Percentiles rank a stretch among this genome's conserved stretches.
phyloP scores from a whole-genome alignment of 2,113 vertebrate genomes.

The Theristicus caerulescens region DNA sequence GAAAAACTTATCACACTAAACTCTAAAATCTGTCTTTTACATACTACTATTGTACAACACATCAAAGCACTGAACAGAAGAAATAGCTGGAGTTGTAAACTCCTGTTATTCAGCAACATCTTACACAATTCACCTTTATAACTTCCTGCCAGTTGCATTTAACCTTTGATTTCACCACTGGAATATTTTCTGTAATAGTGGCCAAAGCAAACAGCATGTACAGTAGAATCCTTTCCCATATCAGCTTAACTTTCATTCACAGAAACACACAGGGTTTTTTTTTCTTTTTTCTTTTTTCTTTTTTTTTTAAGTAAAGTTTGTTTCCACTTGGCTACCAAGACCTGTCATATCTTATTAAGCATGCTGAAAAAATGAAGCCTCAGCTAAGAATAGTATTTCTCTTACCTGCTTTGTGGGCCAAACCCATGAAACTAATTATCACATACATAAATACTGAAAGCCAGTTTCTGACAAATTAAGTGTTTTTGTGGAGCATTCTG shows the following conservation, averaged over 20 bases:
- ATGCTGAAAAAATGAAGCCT: background rate
- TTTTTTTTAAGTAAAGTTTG: background rate
- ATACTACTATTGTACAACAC: background rate
- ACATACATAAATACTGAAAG: background rate
- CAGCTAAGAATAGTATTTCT: background rate
- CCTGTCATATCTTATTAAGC: background rate
- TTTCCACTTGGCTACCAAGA: background rate
- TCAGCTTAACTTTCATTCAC: constrained; percentile 25
- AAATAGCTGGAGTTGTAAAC: background rate
- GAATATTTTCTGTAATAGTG: constrained; percentile 34
- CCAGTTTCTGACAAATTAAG: background rate
- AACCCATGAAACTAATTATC: background rate
- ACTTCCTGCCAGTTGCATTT: constrained; percentile 41
- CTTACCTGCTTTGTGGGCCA: background rate
- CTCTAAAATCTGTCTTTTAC: background rate
- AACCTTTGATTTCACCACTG: constrained; percentile 32
- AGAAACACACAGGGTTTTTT: background rate
- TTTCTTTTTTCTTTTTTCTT: background rate
- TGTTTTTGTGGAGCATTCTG: background rate
- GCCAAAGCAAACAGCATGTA: constrained; percentile 31
- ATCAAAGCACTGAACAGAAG: background rate
- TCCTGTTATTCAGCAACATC: constrained; percentile 29
- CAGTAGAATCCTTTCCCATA: constrained; percentile 2
- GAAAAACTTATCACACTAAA: background rate
- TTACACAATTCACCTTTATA: constrained; percentile 44